Evolutionary conservation across 2,888 invertebrate genomes (phyloP), one percentile per base, ranked within the genome.

Genomic region (Hypolimnas misippus): DNA sequence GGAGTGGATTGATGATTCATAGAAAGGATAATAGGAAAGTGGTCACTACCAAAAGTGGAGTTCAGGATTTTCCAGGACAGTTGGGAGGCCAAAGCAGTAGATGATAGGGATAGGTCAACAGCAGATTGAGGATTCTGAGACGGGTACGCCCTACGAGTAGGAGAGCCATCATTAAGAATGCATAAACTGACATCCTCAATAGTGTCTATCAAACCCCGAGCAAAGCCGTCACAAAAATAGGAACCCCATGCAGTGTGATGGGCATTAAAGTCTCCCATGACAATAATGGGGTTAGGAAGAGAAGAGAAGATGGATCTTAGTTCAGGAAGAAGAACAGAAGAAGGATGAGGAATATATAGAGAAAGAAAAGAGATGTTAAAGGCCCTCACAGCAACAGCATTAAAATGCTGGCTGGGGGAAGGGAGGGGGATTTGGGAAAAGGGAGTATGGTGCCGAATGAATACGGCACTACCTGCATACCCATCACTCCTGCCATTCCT

Each of bases 121-220:
- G 58, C 67, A 25, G 46, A 16, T 19, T 33, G 56, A 0, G 49
- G 57, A 19, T 67, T 64, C 31, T 67, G 62, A 8, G 12, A 73
- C 7, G 67, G 70, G 8, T 21, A 42, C 0, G 58, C 63, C 38
- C 68, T 46, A 1, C 70, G 55, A 0, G 70, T 71, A 5, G 70
- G 68, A 0, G 69, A 70, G 1, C 72, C 74, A 59, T 71, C 60
- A 63, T 74, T 71, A 1, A 70, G n/a, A 0, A 73, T 16, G 52
- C 69, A 70, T 0, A 71, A 14, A 29, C 70, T 67, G 16, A 29
- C 8, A 0, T 70, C 63, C 33, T 72, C 68, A 14, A 72, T 44
- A 2, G 69, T 10, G 3, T 70, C 69, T 3, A 68, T 3, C 3
- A 73, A 49, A 0, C 19, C 21, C 1, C 8, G 5, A 14, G 58